These are phyloP conservation scores for Acanthosepion esculentum DNA, from an alignment of 2,888 invertebrate species.

Conservation along the genomic window DNA sequence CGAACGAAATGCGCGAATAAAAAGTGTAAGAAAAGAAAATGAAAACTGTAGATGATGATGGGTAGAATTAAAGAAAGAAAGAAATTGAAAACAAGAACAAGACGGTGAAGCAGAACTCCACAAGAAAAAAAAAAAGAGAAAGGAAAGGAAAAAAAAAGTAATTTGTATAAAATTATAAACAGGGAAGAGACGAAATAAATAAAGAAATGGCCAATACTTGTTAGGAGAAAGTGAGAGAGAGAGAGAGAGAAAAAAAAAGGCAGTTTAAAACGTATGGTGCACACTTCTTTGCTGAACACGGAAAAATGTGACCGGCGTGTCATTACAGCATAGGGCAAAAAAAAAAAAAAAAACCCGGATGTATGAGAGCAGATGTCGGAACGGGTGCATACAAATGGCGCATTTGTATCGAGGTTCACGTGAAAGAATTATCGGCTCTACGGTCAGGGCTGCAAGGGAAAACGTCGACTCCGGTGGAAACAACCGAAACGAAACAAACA, in stretches of 20 bases:
- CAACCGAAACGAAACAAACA: background rate
- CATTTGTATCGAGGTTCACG: background rate
- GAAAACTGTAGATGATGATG: background rate
- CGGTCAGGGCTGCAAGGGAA: background rate
- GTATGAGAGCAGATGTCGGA: background rate
- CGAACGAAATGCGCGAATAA: too few species aligned
- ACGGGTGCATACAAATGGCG: background rate
- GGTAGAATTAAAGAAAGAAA: background rate
- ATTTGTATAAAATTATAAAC: too few species aligned
- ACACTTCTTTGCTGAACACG: too few species aligned
- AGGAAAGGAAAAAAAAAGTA: background rate
- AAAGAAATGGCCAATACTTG: too few species aligned
- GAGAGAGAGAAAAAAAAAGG: background rate
- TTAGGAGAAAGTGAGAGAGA: background rate
- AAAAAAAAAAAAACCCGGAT: background rate
- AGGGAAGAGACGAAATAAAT: too few species aligned
- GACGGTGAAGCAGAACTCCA: background rate
- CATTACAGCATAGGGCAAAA: too few species aligned
- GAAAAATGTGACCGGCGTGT: too few species aligned
- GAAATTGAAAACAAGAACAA: background rate
- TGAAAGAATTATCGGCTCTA: background rate
- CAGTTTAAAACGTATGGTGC: background rate
- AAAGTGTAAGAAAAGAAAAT: background rate
- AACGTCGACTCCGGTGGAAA: background rate
- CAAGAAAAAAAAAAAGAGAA: background rate